Percentiles rank a stretch among this genome's conserved stretches.
phyloP scores from a whole-genome alignment of 1,140 invertebrate species.

The Sweltsa coloradensis region DNA sequence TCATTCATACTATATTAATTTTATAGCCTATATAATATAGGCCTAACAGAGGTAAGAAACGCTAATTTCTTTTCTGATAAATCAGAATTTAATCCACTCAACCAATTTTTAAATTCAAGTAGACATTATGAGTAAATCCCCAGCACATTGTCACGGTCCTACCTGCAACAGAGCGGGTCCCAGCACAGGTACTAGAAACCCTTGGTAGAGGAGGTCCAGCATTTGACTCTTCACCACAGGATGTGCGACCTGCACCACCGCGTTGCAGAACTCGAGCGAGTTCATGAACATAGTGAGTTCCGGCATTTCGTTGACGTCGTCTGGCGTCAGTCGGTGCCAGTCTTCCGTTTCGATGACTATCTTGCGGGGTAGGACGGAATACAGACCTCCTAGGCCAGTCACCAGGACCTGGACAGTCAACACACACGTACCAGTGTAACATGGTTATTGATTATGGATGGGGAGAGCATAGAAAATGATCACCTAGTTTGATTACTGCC shows the following conservation, averaged over 20 bases:
- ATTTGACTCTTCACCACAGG: conserved; percentile 71
- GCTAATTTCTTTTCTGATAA: too few relatives aligned
- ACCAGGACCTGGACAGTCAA: conserved; percentile 40
- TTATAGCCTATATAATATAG: too few relatives aligned
- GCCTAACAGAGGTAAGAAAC: too few relatives aligned
- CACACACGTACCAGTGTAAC: too few relatives aligned
- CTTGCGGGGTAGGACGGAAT: conserved; percentile 78
- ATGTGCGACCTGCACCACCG: conserved; percentile 82
- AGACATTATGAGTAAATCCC: too few relatives aligned
- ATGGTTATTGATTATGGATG: too few relatives aligned
- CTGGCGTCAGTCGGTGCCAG: conserved; percentile 73
- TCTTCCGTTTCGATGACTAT: conserved; percentile 58
- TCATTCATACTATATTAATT: too few relatives aligned
- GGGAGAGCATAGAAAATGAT: too few relatives aligned
- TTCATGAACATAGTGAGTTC: conserved; percentile 83
- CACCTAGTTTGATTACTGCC: too few relatives aligned
- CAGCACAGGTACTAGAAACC: conserved; percentile 88
- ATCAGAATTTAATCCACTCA: too few relatives aligned
- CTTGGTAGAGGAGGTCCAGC: conserved; percentile 84
- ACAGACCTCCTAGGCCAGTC: conserved; percentile 80
- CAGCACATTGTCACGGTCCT: too few relatives aligned
- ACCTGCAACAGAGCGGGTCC: conserved; percentile 90
- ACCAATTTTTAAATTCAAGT: too few relatives aligned
- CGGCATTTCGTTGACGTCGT: conserved; percentile 76
- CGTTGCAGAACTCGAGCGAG: conserved; percentile 93